Base-by-base conservation (phyloP, 2,113 vertebrate species). In the Mandrillus leucophaeus region DNA sequence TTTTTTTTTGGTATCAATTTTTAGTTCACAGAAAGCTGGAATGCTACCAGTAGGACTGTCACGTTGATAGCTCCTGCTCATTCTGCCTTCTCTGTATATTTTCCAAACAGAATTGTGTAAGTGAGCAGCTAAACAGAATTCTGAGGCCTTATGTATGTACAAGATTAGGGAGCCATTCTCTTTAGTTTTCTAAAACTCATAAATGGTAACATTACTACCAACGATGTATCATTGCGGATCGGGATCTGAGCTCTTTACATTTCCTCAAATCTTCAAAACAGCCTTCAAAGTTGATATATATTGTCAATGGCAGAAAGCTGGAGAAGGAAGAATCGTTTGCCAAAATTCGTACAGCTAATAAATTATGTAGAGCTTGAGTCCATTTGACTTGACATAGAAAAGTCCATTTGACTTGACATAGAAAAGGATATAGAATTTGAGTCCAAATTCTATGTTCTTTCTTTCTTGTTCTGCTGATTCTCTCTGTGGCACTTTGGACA, bases 1-100 rank as follows among this genome's bases (percentile, higher is more conserved):
- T 80, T 23, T 80, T 43, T 27, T 50, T 50, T 50, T 50, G 2
- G 3, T 30, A 83, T 72, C 43, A 35, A 23, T 20, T 84, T 96
- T 88, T 38, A 86, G 20, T 84, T 68, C 61, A 27, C 1, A 90
- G 95, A 88, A 95, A 93, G 75, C 32, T 55, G 55, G 38, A 45
- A 27, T 59, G 12, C 50, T 27, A 12, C 48, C n/a, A 90, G 83
- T 43, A 72, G 22, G 52, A 64, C 30, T 45, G 30, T 61, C 68
- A 61, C 72, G 61, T 87, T 23, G 30, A 5, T 52, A n/a, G 57
- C 6, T 30, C 64, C 72, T 93, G 18, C 45, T n/a, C 45, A 3
- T 38, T 83, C 25, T 14, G 8, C 75, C 18, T 45, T 81, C 55
- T 82, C 30, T 57, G 61, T 45, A 4, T 83, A 6, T 90, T 79